Base-by-base conservation (phyloP, 2,113 vertebrate genomes). In the Silurus meridionalis region DNA sequence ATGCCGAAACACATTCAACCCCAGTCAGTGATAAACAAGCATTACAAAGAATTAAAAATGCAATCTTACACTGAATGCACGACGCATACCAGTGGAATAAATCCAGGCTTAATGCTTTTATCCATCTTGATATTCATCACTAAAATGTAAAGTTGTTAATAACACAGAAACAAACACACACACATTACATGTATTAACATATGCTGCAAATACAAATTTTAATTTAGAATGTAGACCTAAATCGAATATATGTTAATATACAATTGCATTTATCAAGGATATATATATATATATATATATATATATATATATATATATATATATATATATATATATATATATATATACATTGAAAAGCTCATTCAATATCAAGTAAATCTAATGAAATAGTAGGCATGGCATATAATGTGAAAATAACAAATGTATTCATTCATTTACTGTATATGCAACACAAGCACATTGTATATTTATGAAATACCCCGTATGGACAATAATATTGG, bases 71-170 rank as follows among this genome's bases (percentile, higher is more conserved):
- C 48, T 52, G 48, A 50, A 11, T 19, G 46, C 19, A 8, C 21
- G 71, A 84, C 46, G 71, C 13, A 52, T 77, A 80, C 25, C 15
- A 63, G 21, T 53, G 58, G 57, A 85, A 78, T 66, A 75, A 77
- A 84, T 77, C 60, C 48, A 21, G 71, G 78, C 55, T 77, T 84
- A 50, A 46, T 52, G 46, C 46, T 77, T 50, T n/a, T 75, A 77
- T 63, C 37, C 25, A 63, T 84, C 46, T 60, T 74, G 69, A 84
- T 84, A 60, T 14, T 58, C 23, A 63, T 77, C 71, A 75, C 57
- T 77, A 8, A 84, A 58, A 63, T 63, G 75, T 75, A 75, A 60
- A 60, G 55, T 5, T 58, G 9, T 15, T 84, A 84, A 23, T 8
- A 74, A 74, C 14, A 57, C 52, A 57, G 53, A 58, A 13, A 53